Evolutionary conservation across 2,113 vertebrate genomes (phyloP).

Genomic region (Irena cyanogastra): DNA sequence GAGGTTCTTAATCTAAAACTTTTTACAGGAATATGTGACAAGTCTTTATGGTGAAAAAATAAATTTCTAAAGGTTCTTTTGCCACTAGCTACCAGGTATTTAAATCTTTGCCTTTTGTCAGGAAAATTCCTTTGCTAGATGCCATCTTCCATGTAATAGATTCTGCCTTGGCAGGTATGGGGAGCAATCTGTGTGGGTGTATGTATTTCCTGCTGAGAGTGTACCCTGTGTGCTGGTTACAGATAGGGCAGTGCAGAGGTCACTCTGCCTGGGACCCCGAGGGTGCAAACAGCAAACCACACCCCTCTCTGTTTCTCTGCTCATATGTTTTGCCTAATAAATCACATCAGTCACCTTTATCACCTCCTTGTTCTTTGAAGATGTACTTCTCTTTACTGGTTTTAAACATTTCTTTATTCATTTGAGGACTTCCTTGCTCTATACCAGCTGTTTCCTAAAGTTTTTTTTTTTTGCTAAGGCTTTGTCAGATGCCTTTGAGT

Average conservation of each 20-base stretch:
- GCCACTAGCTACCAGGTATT: neutral
- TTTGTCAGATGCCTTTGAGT: neutral
- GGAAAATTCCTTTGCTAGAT: neutral
- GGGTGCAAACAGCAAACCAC: rapidly evolving
- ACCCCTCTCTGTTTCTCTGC: neutral
- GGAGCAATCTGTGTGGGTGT: rapidly evolving
- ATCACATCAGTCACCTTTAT: neutral
- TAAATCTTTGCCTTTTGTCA: neutral
- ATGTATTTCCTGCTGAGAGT: rapidly evolving
- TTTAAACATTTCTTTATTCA: neutral
- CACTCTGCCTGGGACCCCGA: neutral
- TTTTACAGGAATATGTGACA: neutral
- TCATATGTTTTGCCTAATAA: neutral
- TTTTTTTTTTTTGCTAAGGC: neutral
- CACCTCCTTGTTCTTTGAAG: neutral
- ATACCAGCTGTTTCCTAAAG: neutral
- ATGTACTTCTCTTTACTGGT: neutral
- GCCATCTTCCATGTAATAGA: neutral
- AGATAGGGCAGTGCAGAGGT: neutral
- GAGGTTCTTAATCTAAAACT: neutral
- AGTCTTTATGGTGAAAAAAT: neutral
- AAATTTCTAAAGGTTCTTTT: neutral
- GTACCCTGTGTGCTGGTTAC: rapidly evolving
- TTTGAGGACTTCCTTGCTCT: neutral
- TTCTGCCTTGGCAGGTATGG: neutral